Percentiles rank a stretch among this genome's conserved stretches.
phyloP scores from a whole-genome alignment of 2,113 vertebrate genomes.

The Halcyon malimbica region DNA sequence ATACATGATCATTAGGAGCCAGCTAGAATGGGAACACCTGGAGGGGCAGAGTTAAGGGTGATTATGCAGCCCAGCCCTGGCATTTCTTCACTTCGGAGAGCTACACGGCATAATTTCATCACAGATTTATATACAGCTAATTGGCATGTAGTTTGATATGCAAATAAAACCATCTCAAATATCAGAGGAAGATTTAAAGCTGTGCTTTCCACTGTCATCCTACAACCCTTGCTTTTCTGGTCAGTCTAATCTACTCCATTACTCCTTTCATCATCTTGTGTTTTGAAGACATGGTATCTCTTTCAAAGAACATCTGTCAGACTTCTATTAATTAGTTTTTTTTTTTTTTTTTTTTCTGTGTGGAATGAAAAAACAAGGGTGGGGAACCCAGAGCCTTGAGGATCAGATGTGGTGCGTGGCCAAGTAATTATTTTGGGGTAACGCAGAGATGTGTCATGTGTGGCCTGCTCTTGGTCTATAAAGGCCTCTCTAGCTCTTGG shows the following conservation, averaged over 20 bases:
- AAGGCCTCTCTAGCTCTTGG: not conserved
- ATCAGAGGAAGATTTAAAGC: conserved; percentile 27
- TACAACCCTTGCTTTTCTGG: conserved; percentile 45
- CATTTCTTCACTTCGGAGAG: not conserved
- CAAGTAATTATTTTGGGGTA: not conserved
- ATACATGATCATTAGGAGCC: not conserved
- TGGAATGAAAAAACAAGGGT: not conserved
- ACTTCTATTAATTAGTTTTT: conserved; percentile 1
- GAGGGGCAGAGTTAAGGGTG: conserved; percentile 20
- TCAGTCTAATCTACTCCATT: not conserved
- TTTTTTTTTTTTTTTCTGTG: not conserved
- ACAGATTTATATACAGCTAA: not conserved
- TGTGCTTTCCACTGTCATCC: not conserved
- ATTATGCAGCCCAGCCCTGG: conserved; percentile 36
- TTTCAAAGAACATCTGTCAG: conserved; percentile 39
- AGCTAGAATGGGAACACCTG: conserved; percentile 30
- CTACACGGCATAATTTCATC: not conserved
- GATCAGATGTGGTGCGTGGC: not conserved
- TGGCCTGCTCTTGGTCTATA: not conserved
- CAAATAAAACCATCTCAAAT: conserved; percentile 28
- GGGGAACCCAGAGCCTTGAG: not conserved
- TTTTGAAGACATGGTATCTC: not conserved
- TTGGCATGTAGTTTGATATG: conserved; percentile 30
- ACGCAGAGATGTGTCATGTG: not conserved
- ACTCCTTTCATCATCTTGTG: conserved; percentile 34